phyloP scores from a whole-genome alignment of 2,113 vertebrate genomes.

The Dermatemys mawii region DNA sequence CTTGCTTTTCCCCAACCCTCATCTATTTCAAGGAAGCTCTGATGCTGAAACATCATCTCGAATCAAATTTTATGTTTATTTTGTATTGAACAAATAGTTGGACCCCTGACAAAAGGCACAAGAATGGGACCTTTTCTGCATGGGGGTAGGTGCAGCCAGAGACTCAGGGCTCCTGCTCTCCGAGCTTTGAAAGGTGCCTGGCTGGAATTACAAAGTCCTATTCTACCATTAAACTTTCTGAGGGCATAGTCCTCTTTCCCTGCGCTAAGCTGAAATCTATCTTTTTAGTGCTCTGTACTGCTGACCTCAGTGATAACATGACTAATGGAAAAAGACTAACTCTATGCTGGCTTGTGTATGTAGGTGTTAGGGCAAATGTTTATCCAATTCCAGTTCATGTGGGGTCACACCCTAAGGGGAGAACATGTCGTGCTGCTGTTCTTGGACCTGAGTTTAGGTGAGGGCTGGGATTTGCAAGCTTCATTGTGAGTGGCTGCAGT shows the following conservation, averaged over 20 bases:
- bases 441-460: not conserved
- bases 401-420: not conserved
- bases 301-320: not conserved
- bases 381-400: not conserved
- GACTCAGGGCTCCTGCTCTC: not conserved
- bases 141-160: not conserved
- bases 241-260: not conserved
- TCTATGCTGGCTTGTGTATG: not conserved
- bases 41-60: not conserved
- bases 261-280: not conserved
- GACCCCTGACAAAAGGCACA: not conserved
- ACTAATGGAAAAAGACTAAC: not conserved
- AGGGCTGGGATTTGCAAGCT: not conserved
- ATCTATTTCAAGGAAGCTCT: not conserved
- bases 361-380: not conserved
- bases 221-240: not conserved
- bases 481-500: not conserved
- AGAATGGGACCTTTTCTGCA: not conserved
- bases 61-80: not conserved
- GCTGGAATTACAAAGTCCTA: not conserved
- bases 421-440: not conserved
- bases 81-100: not conserved
- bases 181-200: not conserved
- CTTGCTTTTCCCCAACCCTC: not conserved
- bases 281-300: not conserved